Evolutionary conservation across 2,888 invertebrate genomes (phyloP), one percentile per base, ranked within the genome.

Genomic region (Athalia rosae): DNA sequence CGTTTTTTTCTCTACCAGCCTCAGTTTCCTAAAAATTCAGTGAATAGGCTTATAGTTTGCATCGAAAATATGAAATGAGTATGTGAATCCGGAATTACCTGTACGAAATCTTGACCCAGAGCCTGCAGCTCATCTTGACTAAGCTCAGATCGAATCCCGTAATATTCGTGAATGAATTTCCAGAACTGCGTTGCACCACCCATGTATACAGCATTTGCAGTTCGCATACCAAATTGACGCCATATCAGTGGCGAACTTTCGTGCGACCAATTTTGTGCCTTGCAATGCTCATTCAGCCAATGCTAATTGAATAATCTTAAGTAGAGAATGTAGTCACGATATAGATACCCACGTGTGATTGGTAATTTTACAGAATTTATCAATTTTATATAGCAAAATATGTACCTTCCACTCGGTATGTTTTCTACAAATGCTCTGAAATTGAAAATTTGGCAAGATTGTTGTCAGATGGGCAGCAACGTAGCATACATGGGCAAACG

Each of bases 111-210:
- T 15, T 80, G 79, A 71, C 85, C 81, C 13, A 90, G 74, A 11
- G 81, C 80, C 59, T 83, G 66, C 41, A 88, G 78, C 58, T 90
- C 88, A 8, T 84, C 79, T 79, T 83, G 83, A 7, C 85, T 82
- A 28, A 91, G 83, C 59, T 82, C 76, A 3, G 88, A 88, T 79
- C 88, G 86, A 11, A 91, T 81, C 4, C 90, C 90, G 82, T 94
- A 94, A 87, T 93, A 93, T 53, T 93, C 92, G 85, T 92, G 90
- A 81, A 92, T 91, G 82, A 93, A 93, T 85, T 93, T 93, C 89
- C 93, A 91, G 90, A 94, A 94, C 77, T 93, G 92, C 59, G 91
- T 87, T 4, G 91, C 89, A 66, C 92, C 92, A 6, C 94, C 94
- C n/a, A 94, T 91, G 64, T 93, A 92, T 83, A 89, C 90, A 0